Evolutionary conservation across 2,888 invertebrate species (phyloP), one percentile per base, ranked within the genome.

Genomic region (Meta bourneti): DNA sequence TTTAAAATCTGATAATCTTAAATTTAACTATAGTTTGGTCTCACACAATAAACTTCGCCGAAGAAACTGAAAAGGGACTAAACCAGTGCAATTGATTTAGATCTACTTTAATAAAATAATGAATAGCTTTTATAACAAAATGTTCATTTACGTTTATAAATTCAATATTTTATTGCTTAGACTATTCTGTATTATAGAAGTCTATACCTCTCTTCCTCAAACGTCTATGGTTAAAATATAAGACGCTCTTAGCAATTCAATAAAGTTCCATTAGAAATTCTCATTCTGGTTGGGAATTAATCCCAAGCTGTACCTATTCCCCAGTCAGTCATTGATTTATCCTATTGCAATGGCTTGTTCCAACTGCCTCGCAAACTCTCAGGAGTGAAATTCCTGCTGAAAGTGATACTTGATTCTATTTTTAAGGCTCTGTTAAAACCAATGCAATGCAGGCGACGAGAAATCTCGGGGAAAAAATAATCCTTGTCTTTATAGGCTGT

Each of bases 401-500:
- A 83, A 87, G 86, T 87, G 78, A 78, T 79, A 78, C 86, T 87
- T 79, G 79, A 79, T 87, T 87, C 79, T 79, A 72, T 87, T 87
- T 78, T 87, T 79, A 87, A 79, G 79, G 86, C 51, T 70, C 49
- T 78, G 71, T 87, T 87, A 71, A 87, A 87, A 79, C 71, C 86
- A 79, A 78, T 52, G 52, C 86, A 79, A 51, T 20, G 72, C 70
- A 81, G 74, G 80, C 75, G 72, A 88, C 88, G 74, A 75, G 79
- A 87, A 87, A 87, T 87, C 87, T 87, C 77, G 54, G 75, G 34
- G 49, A 69, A 72, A 79, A 88, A 88, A 74, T 74, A 81, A 74
- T 81, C 72, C 72, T 81, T 61, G 81, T 54, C 88, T 89, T 89
- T 83, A 89, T 89, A 78, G 83, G 80, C 89, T 89, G 89, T 83